Conservation (phyloP, 2,797 vertebrate genomes). For the Rhinella marina region DNA sequence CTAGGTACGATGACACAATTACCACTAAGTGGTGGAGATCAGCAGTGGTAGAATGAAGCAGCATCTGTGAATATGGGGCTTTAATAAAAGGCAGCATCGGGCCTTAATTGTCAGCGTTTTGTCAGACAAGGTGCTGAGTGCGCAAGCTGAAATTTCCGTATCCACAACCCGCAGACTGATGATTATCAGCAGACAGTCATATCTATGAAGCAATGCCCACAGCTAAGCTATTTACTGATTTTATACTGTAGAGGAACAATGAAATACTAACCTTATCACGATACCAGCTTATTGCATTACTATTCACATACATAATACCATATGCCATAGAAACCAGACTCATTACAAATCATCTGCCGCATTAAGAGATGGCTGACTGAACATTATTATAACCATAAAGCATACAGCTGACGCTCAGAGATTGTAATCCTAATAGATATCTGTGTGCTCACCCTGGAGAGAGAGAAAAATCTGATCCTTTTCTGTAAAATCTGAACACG, state of each 20-base stretch:
- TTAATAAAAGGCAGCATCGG: conserved; percentile 42
- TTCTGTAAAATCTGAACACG: not conserved
- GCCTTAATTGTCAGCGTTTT: conserved; percentile 51
- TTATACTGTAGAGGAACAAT: not conserved
- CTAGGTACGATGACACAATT: conserved; percentile 64
- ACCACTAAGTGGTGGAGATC: conserved; percentile 55
- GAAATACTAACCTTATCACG: not conserved
- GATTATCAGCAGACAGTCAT: not conserved
- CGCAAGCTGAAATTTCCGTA: conserved; percentile 2
- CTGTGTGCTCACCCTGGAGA: not conserved
- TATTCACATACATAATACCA: not conserved
- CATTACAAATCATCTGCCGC: conserved; percentile 2
- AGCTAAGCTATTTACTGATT: not conserved
- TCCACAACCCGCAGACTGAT: not conserved
- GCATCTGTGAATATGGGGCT: conserved; percentile 59
- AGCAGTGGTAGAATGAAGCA: conserved; percentile 25
- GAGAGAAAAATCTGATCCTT: not conserved
- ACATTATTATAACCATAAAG: not conserved
- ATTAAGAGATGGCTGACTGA: conserved; percentile 12
- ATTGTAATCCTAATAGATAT: not conserved
- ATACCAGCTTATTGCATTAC: not conserved
- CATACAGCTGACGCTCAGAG: not conserved
- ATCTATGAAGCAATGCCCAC: conserved; percentile 3
- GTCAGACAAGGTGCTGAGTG: conserved; percentile 41
- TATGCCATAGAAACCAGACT: not conserved